Conservation (phyloP, 2,797 vertebrate genomes). For the Rhinella marina region DNA sequence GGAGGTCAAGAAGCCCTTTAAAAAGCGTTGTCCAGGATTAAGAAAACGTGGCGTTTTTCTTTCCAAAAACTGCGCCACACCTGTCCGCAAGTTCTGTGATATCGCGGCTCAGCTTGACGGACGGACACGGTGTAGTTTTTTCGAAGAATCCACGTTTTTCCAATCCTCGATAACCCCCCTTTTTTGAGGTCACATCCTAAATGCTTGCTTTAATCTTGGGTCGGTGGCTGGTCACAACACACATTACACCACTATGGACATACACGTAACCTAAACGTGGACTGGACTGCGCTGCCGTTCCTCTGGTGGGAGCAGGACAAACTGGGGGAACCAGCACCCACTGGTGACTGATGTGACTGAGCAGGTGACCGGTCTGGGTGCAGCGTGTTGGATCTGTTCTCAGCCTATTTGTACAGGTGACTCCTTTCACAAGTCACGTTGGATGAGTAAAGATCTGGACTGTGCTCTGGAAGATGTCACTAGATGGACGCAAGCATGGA, state of each 20-base stretch:
- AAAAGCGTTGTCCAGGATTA: background rate
- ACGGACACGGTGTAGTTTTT: background rate
- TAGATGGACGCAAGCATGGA: slow-evolving; percentile 34
- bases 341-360: slow-evolving; percentile 25
- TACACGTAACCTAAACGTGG: background rate
- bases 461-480: slow-evolving; percentile 23
- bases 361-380: slow-evolving; percentile 22
- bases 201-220: background rate
- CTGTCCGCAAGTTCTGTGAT: background rate
- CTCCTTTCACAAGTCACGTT: slow-evolving; percentile 2
- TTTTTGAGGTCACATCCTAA: background rate
- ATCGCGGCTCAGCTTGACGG: background rate
- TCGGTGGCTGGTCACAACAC: background rate
- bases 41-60: background rate
- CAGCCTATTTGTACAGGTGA: slow-evolving; percentile 26
- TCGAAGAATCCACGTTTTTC: background rate
- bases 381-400: background rate
- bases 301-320: background rate
- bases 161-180: background rate
- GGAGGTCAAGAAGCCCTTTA: too few species aligned
- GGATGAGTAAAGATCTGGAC: slow-evolving; percentile 24
- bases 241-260: slow-evolving; percentile 6
- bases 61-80: background rate
- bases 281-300: background rate
- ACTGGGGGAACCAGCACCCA: background rate